Conservation (phyloP, 2,888 invertebrate species). For the Schizotus pectinicornis region DNA sequence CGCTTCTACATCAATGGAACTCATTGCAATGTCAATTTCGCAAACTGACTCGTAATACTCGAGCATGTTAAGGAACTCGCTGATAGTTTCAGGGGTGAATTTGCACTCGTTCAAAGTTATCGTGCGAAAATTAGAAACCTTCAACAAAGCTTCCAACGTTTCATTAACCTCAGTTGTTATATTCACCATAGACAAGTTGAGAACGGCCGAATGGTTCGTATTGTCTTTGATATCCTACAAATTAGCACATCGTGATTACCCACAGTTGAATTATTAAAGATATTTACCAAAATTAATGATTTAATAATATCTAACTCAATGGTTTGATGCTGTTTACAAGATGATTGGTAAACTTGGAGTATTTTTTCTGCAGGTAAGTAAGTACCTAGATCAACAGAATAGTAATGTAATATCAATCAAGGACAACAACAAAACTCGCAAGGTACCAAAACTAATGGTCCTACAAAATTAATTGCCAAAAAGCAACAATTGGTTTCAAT, state of each 20-base stretch:
- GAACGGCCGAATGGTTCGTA: conserved; percentile 49
- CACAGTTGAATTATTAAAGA: background rate
- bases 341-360: conserved; percentile 44
- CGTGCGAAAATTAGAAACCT: conserved; percentile 52
- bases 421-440: background rate
- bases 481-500: background rate
- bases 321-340: conserved; percentile 48
- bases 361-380: conserved; percentile 42
- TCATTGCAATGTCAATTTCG: conserved; percentile 49
- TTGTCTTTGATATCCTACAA: conserved; percentile 53
- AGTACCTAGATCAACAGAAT: conserved; percentile 26
- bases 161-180: conserved; percentile 53
- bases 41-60: conserved; percentile 52
- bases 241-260: background rate
- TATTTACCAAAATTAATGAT: conserved; percentile 42
- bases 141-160: conserved; percentile 52
- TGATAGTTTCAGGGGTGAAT: conserved; percentile 49
- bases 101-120: conserved; percentile 49
- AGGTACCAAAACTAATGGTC: background rate
- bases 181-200: conserved; percentile 48
- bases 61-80: conserved; percentile 52
- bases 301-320: conserved; percentile 48
- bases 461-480: background rate
- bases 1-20: conserved; percentile 48
- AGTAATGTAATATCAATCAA: background rate